These are phyloP conservation scores for Perithous albicinctus DNA, from an alignment of 2,888 invertebrate species.

Conservation along the genomic window DNA sequence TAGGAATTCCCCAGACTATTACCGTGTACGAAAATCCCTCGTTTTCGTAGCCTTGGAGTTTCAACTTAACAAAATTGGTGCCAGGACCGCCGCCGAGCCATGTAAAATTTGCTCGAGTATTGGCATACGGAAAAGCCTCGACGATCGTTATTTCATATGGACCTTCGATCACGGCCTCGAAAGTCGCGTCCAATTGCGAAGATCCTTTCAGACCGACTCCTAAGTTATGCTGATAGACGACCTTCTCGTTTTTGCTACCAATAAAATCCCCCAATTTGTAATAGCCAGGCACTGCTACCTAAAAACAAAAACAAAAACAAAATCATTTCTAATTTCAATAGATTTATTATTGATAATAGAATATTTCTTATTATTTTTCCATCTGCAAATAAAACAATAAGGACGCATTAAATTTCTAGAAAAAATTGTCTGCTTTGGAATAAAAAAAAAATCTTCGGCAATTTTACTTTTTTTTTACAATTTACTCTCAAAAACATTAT, in stretches of 20 bases:
- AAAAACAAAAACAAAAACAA: slow-evolving; percentile 7
- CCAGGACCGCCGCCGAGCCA: slow-evolving; percentile 84
- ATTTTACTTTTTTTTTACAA: not conserved
- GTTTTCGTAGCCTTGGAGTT: slow-evolving; percentile 83
- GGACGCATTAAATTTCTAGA: no score
- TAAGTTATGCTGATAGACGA: slow-evolving; percentile 76
- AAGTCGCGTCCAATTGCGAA: slow-evolving; percentile 67
- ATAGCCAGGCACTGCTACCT: slow-evolving; percentile 50
- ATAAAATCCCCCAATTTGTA: slow-evolving; percentile 70
- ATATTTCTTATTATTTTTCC: no score
- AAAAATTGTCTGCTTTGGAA: no score
- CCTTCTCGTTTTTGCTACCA: slow-evolving; percentile 59
- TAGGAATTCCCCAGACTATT: slow-evolving; percentile 82
- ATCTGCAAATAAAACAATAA: no score
- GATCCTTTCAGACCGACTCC: slow-evolving; percentile 68
- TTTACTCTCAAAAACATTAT: not conserved
- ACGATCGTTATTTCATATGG: slow-evolving; percentile 84
- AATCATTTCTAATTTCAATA: not conserved
- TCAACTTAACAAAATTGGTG: slow-evolving; percentile 83
- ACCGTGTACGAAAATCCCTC: slow-evolving; percentile 85
- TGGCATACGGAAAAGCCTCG: slow-evolving; percentile 81
- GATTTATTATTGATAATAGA: not conserved
- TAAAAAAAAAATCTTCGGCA: no score
- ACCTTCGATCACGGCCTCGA: slow-evolving; percentile 83
- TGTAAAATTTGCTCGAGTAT: slow-evolving; percentile 79